These are phyloP conservation scores for Atopsyche davidsoni DNA, from an alignment of 1,140 invertebrate genomes.

Conservation along the genomic window DNA sequence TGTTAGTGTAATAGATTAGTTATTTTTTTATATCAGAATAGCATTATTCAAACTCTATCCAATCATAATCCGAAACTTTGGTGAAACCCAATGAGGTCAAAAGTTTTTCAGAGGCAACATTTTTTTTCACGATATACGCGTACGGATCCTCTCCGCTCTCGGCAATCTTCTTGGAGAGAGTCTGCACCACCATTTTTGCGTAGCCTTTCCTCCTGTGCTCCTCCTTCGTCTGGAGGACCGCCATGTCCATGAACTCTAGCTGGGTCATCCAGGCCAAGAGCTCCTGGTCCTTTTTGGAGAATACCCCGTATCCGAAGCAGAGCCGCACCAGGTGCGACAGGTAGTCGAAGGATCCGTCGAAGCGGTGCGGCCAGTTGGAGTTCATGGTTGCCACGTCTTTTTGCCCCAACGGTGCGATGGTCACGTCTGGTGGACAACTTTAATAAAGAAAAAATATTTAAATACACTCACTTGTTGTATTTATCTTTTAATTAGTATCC, in stretches of 20 bases:
- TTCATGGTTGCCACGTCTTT: conserved; percentile 29
- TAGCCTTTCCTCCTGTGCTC: conserved; percentile 34
- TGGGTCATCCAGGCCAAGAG: conserved; percentile 34
- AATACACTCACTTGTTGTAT: neutral
- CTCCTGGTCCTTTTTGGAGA: conserved; percentile 28
- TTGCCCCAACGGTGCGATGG: conserved; percentile 29
- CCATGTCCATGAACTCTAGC: conserved; percentile 32
- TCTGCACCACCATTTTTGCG: conserved; percentile 30
- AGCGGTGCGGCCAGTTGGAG: conserved; percentile 32
- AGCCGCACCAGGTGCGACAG: conserved; percentile 30
- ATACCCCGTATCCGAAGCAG: conserved; percentile 34
- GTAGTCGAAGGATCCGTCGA: conserved; percentile 30
- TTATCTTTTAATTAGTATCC: neutral
- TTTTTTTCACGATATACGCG: conserved; percentile 29
- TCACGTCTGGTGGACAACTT: conserved; percentile 25
- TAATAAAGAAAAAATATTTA: neutral
- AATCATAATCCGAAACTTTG: conserved; percentile 15
- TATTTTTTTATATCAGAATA: too few relatives aligned
- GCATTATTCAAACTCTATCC: conserved; percentile 16
- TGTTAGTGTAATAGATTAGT: neutral
- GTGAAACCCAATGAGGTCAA: conserved; percentile 33
- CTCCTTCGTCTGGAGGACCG: conserved; percentile 31
- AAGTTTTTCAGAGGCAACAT: conserved; percentile 30
- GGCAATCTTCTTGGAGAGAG: conserved; percentile 30
- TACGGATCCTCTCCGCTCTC: conserved; percentile 32